A percentile compares a stretch with the other conserved stretches of the same genome.
Evolutionary conservation across 2,888 invertebrate species (phyloP).

Genomic region (Antitype chi): DNA sequence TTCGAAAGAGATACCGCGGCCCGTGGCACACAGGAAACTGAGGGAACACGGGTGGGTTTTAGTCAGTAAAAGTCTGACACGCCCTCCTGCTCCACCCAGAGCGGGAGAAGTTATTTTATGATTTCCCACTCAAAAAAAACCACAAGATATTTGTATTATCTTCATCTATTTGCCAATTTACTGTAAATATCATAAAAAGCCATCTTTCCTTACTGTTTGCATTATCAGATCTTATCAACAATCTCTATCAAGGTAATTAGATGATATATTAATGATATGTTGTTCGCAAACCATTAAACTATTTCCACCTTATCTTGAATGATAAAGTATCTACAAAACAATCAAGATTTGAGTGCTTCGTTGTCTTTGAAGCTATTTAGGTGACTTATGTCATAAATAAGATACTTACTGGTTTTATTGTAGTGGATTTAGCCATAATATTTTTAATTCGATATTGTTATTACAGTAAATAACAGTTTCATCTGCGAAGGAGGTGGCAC

Average conservation of each 20-base stretch:
- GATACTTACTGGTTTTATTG: not conserved
- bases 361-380: not conserved
- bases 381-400: not conserved
- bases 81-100: too few relatives aligned
- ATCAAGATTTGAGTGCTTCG: constrained; percentile 10
- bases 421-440: too few relatives aligned
- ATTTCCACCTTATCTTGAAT: constrained; percentile 5
- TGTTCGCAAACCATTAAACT: not conserved
- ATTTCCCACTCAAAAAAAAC: too few relatives aligned
- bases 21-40: too few relatives aligned
- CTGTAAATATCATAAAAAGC: not conserved
- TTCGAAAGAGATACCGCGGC: too few relatives aligned
- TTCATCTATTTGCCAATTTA: too few relatives aligned
- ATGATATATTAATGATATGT: constrained; percentile 17
- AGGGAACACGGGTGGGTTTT: too few relatives aligned
- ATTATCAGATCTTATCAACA: constrained; percentile 16
- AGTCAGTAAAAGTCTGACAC: too few relatives aligned
- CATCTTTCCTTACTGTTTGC: not conserved
- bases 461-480: not conserved
- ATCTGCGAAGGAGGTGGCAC: not conserved
- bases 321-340: constrained; percentile 23
- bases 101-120: too few relatives aligned
- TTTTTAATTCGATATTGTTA: constrained; percentile 3
- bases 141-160: too few relatives aligned
- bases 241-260: constrained; percentile 4